Evolutionary conservation across 2,113 vertebrate species (phyloP).

Genomic region (Myrmecophaga tridactyla): DNA sequence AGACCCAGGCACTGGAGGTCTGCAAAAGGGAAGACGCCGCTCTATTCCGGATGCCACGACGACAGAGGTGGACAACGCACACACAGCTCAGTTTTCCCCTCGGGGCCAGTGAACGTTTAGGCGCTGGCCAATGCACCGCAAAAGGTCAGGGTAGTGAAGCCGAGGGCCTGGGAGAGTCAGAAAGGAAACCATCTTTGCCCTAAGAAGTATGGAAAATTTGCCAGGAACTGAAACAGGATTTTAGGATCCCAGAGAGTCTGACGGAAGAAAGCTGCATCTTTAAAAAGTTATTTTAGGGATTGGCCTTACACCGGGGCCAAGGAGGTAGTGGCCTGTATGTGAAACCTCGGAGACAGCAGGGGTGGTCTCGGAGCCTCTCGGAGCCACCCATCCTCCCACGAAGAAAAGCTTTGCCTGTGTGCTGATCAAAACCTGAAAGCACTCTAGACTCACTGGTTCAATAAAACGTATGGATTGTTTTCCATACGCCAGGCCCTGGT

Average conservation of each 20-base stretch:
- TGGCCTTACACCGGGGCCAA: not conserved
- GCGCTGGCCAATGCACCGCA: not conserved
- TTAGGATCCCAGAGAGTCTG: conserved; percentile 61
- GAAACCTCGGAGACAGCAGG: not conserved
- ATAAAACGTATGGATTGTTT: not conserved
- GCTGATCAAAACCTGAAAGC: not conserved
- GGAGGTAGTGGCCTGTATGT: not conserved
- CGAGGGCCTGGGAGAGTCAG: conserved; percentile 51
- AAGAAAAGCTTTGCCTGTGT: not conserved
- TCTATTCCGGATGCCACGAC: not conserved
- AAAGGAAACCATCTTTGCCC: conserved; percentile 48
- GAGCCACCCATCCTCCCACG: not conserved
- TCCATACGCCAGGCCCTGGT: not conserved
- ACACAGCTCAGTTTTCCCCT: not conserved
- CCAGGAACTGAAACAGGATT: conserved; percentile 35
- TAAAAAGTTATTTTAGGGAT: conserved; percentile 55
- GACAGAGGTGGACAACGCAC: conserved; percentile 43
- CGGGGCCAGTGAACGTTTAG: not conserved
- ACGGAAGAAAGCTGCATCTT: conserved; percentile 37
- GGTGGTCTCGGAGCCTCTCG: not conserved
- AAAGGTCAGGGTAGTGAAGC: conserved; percentile 51
- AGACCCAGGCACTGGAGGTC: not conserved
- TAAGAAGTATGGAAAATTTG: conserved; percentile 54
- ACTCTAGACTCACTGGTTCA: not conserved
- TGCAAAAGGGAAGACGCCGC: not conserved